Base-by-base conservation (phyloP, 2,113 vertebrate genomes). In the Alethe diademata region DNA sequence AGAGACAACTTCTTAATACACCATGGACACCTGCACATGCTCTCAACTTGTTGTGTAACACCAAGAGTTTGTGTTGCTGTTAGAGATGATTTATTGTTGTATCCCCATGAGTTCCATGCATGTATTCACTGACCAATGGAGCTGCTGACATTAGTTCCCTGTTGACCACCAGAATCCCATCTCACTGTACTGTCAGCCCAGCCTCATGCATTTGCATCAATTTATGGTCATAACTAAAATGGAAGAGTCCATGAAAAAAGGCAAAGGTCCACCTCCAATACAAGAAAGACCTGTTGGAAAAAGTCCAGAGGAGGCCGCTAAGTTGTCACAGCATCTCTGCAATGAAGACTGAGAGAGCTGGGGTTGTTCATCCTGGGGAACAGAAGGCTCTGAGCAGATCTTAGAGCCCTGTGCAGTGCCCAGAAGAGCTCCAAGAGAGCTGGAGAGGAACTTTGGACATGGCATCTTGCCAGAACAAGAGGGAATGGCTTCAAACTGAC, bases 171-270 rank as follows among this genome's bases (percentile, higher is more conserved):
- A 69, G 62, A 76, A 48, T 14, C 33, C 24, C 22, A 7, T 9
- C 19, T 25, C 56, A 28, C 25, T 47, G 40, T 9, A 36, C 17
- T 0, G 0, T 5, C 8, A 89, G 36, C 26, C 17, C 57, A 56
- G 13, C 18, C 26, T 60, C 38, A 42, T 3, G 20, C 33, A 35
- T 33, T 82, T 66, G 3, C 47, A 42, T 43, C 43, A 19, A 19
- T 56, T 75, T 45, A 58, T 2, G 1, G 13, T 11, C 47, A 35
- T 35, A 57, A 78, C 6, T 35, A 33, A 64, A 92, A 64, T 3
- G 9, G 15, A 76, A 84, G 23, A 78, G 9, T 33, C 22, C 16
- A 53, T 36, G 17, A 33, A 66, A 51, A 89, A 73, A 45, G 23
- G 28, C 31, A 51, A 90, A 91, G 35, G 13, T 78, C 15, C 56